Percentiles rank a stretch among this genome's conserved stretches.
Evolutionary conservation across 2,888 invertebrate genomes (phyloP).

Genomic region (Microctonus brassicae): DNA sequence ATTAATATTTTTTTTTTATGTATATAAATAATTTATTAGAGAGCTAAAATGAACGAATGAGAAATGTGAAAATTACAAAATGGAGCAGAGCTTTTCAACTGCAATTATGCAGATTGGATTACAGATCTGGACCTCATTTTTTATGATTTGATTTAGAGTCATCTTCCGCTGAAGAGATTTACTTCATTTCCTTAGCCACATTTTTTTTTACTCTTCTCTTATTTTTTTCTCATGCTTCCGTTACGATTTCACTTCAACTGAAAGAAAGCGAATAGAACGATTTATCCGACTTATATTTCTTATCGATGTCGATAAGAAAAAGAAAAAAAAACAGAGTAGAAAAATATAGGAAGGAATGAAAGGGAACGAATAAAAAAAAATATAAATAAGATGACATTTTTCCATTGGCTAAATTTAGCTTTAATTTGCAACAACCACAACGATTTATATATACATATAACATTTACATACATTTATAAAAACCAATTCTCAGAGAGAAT

Average conservation of each 20-base stretch:
- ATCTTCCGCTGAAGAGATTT: not conserved
- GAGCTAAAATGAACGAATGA: not conserved
- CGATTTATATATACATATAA: constrained; percentile 11
- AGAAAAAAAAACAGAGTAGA: not conserved
- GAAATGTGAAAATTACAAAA: not conserved
- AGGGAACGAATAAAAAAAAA: not conserved
- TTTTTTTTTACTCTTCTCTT: not conserved
- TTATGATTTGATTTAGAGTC: constrained; percentile 8
- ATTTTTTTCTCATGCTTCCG: not conserved
- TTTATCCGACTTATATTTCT: constrained; percentile 12
- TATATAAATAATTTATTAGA: not conserved
- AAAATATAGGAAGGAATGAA: not conserved
- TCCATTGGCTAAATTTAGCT: constrained; percentile 1
- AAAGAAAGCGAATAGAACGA: not conserved
- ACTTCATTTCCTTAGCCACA: not conserved
- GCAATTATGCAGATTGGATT: constrained; percentile 23
- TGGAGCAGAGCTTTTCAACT: not conserved
- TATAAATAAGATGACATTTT: not conserved
- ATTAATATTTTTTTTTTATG: too few species aligned
- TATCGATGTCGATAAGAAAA: constrained; percentile 8
- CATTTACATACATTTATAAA: too few species aligned
- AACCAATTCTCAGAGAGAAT: not conserved
- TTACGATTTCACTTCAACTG: not conserved
- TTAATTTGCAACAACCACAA: not conserved
- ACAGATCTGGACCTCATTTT: not conserved